A percentile compares a stretch with the other conserved stretches of the same genome.
Conservation (phyloP, 2,888 invertebrate genomes). For the Nyleta sp. region DNA sequence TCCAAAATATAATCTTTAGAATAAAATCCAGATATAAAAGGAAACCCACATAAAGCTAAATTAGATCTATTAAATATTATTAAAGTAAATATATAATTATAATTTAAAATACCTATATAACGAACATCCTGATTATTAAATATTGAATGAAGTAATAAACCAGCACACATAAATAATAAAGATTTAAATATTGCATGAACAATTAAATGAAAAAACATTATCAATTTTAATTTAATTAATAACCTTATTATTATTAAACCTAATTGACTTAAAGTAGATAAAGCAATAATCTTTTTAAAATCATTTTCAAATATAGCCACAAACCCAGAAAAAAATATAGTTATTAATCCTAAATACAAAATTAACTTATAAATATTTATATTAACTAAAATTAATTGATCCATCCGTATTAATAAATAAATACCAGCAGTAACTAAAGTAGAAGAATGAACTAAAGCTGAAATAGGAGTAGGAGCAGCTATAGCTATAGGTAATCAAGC, state of each 20-base stretch:
- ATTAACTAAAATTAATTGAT: slow-evolving; percentile 1
- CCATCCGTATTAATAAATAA: slow-evolving; percentile 88
- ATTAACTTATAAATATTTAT: background rate
- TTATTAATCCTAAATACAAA: slow-evolving; percentile 80
- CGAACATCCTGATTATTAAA: slow-evolving; percentile 88
- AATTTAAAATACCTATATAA: slow-evolving; percentile 83
- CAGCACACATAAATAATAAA: slow-evolving; percentile 89
- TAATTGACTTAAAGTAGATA: slow-evolving; percentile 90
- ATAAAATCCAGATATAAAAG: slow-evolving; percentile 87
- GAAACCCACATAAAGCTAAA: slow-evolving; percentile 86
- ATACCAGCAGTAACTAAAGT: slow-evolving; percentile 91
- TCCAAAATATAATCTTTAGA: slow-evolving; percentile 81
- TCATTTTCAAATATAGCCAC: slow-evolving; percentile 87
- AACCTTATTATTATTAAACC: slow-evolving; percentile 89
- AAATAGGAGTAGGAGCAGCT: slow-evolving; percentile 90
- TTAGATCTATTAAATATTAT: slow-evolving; percentile 85
- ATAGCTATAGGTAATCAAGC: slow-evolving; percentile 90
- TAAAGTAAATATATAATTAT: slow-evolving; percentile 82
- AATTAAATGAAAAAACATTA: slow-evolving; percentile 89
- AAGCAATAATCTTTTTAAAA: slow-evolving; percentile 91
- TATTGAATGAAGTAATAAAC: slow-evolving; percentile 87
- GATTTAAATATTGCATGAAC: slow-evolving; percentile 91
- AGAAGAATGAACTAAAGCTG: slow-evolving; percentile 90
- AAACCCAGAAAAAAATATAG: slow-evolving; percentile 86
- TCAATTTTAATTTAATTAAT: slow-evolving; percentile 83